Evolutionary conservation across 2,113 vertebrate genomes (phyloP).

Genomic region (Catharus minimus): DNA sequence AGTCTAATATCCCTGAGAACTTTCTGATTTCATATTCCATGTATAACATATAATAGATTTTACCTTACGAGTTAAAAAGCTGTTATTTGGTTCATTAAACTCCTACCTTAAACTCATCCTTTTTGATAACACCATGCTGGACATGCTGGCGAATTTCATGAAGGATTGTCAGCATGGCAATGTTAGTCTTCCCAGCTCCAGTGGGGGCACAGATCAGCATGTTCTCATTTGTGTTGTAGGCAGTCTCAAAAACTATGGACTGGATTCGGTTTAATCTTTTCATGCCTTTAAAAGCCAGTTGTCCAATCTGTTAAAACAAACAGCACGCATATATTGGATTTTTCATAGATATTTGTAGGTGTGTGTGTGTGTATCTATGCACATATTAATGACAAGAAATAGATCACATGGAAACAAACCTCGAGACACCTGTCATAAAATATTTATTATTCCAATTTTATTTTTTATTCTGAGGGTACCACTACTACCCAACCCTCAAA

Average conservation of each 20-base stretch:
- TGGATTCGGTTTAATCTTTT: slow-evolving; percentile 93
- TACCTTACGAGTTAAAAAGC: slow-evolving; percentile 35
- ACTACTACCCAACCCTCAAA: background rate
- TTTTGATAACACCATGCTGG: slow-evolving; percentile 92
- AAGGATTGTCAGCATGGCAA: slow-evolving; percentile 94
- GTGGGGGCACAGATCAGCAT: slow-evolving; percentile 96
- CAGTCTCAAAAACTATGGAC: slow-evolving; percentile 95
- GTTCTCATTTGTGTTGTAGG: slow-evolving; percentile 98
- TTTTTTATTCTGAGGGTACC: background rate
- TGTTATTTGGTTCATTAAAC: slow-evolving; percentile 16
- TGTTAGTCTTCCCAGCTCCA: slow-evolving; percentile 97
- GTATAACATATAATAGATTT: background rate
- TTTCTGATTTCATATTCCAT: slow-evolving; percentile 19
- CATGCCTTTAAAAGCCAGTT: slow-evolving; percentile 95
- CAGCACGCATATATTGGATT: background rate
- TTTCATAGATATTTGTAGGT: background rate
- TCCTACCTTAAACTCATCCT: slow-evolving; percentile 95
- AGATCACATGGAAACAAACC: background rate
- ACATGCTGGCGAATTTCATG: slow-evolving; percentile 95
- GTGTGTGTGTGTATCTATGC: too few species aligned
- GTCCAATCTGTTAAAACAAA: slow-evolving; percentile 83
- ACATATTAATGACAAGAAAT: background rate
- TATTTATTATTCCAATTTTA: background rate
- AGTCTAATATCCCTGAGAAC: slow-evolving; percentile 49
- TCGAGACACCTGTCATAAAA: background rate